These are phyloP conservation scores for Mungos mungo DNA, from an alignment of 2,113 vertebrate species.

Conservation along the genomic window DNA sequence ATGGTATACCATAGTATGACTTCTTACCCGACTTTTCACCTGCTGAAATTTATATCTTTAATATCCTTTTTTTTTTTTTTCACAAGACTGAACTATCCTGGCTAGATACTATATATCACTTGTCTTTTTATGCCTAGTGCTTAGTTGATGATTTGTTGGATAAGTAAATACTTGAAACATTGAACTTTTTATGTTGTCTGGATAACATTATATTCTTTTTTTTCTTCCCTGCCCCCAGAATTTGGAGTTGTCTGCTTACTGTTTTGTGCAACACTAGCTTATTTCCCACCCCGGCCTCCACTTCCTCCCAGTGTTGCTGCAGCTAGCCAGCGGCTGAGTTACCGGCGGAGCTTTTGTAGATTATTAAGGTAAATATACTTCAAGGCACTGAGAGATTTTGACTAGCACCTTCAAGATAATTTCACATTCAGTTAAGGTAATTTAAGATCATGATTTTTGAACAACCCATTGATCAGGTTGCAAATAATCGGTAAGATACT, in stretches of 20 bases:
- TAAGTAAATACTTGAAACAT: constrained; percentile 22
- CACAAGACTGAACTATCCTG: background rate
- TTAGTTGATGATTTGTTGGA: constrained; percentile 3
- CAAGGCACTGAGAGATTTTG: background rate
- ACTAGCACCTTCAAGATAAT: constrained; percentile 54
- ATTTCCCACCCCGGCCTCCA: constrained; percentile 95
- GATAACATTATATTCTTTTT: constrained; percentile 38
- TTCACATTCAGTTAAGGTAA: constrained; percentile 38
- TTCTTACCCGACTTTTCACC: background rate
- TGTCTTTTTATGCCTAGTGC: background rate
- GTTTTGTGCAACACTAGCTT: constrained; percentile 90
- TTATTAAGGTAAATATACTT: constrained; percentile 89
- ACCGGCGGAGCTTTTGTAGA: constrained; percentile 94
- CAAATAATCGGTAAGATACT: constrained; percentile 27
- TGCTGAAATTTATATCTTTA: background rate
- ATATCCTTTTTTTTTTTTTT: background rate
- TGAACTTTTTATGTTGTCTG: background rate
- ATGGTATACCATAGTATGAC: background rate
- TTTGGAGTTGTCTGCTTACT: constrained; percentile 91
- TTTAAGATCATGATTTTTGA: constrained; percentile 19
- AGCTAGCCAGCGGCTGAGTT: constrained; percentile 95
- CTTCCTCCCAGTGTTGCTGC: constrained; percentile 97
- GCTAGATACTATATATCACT: background rate
- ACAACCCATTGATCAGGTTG: background rate
- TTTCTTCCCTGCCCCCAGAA: constrained; percentile 84